Evolutionary conservation across 92 coral and sea anemone species (phyloP).

Genomic region (Hydrozoanthus gracilis): DNA sequence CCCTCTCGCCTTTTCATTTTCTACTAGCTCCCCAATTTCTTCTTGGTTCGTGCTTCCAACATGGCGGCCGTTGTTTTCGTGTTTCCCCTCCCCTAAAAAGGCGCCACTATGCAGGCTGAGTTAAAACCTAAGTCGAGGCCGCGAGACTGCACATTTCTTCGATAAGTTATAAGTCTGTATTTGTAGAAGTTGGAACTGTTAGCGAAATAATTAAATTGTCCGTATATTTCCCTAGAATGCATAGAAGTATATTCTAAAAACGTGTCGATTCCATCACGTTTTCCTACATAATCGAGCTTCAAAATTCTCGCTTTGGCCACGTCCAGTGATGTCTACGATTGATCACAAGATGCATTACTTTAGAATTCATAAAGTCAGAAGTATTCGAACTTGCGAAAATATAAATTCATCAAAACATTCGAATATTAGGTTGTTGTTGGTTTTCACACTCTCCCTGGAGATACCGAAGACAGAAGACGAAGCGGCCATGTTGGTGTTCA

Average conservation of each 20-base stretch:
- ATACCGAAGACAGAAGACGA: too few species aligned
- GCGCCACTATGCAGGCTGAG: too few species aligned
- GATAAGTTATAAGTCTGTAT: too few species aligned
- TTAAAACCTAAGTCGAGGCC: too few species aligned
- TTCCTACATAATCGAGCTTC: background rate
- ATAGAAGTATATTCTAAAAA: background rate
- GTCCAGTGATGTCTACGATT: background rate
- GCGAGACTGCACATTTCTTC: too few species aligned
- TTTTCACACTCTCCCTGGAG: too few species aligned
- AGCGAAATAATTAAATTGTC: background rate
- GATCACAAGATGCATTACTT: background rate
- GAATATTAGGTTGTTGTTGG: background rate
- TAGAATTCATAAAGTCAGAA: background rate
- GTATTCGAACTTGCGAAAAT: background rate
- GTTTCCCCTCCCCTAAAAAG: too few species aligned
- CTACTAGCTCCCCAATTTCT: too few species aligned
- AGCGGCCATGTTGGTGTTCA: too few species aligned
- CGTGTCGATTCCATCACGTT: background rate
- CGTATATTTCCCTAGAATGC: background rate
- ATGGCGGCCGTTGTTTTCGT: too few species aligned
- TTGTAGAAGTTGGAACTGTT: background rate
- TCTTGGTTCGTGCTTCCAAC: too few species aligned
- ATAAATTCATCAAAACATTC: background rate
- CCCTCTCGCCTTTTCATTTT: background rate
- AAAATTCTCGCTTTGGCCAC: background rate